These are phyloP conservation scores for Calonectris borealis DNA, from an alignment of 2,113 vertebrate species.

Conservation along the genomic window DNA sequence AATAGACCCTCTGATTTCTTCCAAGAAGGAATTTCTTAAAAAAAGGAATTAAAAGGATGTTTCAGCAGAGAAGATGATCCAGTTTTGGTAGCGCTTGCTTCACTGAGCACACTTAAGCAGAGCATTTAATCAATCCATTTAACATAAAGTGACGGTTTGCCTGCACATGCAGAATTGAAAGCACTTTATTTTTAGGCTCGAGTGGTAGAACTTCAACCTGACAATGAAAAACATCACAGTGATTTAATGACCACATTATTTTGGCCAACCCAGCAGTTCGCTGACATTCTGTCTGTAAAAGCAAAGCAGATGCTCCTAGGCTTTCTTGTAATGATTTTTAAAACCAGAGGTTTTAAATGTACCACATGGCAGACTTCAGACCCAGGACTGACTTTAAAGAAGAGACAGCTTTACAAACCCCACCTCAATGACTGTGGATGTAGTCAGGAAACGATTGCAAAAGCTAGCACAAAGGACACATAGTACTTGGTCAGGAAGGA, in stretches of 20 bases:
- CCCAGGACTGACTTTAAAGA: neutral
- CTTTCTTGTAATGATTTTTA: neutral
- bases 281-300: constrained; percentile 5
- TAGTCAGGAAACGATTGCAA: neutral
- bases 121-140: constrained; percentile 56
- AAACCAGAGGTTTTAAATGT: neutral
- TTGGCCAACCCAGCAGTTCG: neutral
- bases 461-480: neutral
- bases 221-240: constrained; percentile 32
- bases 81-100: neutral
- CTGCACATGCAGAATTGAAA: constrained; percentile 44
- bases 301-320: neutral
- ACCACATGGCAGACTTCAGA: neutral
- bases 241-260: constrained; percentile 38
- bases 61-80: constrained; percentile 14
- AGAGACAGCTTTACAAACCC: neutral
- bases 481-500: neutral
- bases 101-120: constrained; percentile 26
- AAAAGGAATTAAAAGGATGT: neutral
- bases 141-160: constrained; percentile 54
- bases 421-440: neutral
- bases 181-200: constrained; percentile 51
- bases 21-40: neutral
- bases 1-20: neutral
- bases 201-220: constrained; percentile 37